phyloP scores from a whole-genome alignment of 2,797 vertebrate genomes.

The Chrysocyon brachyurus region DNA sequence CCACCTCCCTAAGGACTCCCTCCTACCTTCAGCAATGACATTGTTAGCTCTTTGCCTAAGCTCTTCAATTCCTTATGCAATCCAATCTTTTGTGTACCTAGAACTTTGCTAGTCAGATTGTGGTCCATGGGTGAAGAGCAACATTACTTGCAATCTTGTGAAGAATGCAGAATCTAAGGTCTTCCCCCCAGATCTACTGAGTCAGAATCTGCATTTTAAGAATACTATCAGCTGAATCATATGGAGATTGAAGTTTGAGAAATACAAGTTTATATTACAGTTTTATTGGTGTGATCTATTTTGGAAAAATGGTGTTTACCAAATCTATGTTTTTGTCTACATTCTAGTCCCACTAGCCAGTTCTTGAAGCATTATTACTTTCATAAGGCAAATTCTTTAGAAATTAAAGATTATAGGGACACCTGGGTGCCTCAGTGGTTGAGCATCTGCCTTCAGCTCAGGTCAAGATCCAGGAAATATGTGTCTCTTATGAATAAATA shows the following conservation, averaged over 20 bases:
- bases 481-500: too few relatives aligned
- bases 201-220: neutral
- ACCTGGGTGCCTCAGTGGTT: too few relatives aligned
- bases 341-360: neutral
- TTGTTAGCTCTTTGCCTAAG: neutral
- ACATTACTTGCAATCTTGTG: neutral
- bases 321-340: neutral
- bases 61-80: neutral
- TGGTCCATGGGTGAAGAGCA: neutral
- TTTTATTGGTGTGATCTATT: neutral
- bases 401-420: conserved; percentile 2
- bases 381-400: neutral
- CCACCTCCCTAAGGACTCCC: neutral
- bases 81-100: neutral
- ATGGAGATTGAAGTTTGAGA: neutral
- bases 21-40: neutral
- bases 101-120: neutral
- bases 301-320: neutral
- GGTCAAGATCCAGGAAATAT: too few relatives aligned
- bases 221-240: neutral
- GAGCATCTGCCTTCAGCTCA: too few relatives aligned
- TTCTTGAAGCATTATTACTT: neutral
- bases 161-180: neutral
- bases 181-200: neutral
- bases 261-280: neutral